Conservation (phyloP, 2,888 invertebrate species). For the Drosophila leonis region DNA sequence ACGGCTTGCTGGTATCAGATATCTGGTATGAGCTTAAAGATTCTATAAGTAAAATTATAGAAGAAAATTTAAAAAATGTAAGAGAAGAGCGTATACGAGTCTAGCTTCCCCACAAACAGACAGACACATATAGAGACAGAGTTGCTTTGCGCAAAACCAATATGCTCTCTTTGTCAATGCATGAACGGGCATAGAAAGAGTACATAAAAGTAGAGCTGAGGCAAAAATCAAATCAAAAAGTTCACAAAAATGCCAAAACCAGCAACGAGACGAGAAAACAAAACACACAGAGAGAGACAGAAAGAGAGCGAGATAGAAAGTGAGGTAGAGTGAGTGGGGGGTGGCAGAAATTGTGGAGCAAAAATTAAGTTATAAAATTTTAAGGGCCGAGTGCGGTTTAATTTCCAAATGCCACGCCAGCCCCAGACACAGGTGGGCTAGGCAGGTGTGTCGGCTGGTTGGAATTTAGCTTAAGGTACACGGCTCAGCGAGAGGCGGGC, state of each 20-base stretch:
- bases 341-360: slow-evolving; percentile 47
- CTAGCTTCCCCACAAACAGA: too few species aligned
- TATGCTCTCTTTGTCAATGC: background rate
- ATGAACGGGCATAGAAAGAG: slow-evolving; percentile 22
- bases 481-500: too few species aligned
- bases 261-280: slow-evolving; percentile 21
- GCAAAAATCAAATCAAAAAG: slow-evolving; percentile 78
- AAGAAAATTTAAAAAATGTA: too few species aligned
- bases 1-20: too few species aligned
- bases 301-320: background rate
- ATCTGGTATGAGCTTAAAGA: too few species aligned
- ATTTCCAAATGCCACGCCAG: slow-evolving; percentile 77
- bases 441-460: slow-evolving; percentile 46
- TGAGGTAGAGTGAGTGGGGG: background rate
- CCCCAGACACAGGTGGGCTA: slow-evolving; percentile 62
- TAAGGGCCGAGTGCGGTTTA: slow-evolving; percentile 77
- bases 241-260: slow-evolving; percentile 77
- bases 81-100: too few species aligned
- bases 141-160: background rate
- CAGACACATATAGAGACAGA: too few species aligned
- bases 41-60: too few species aligned
- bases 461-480: slow-evolving; percentile 30
- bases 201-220: slow-evolving; percentile 34
- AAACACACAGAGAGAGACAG: background rate
- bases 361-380: slow-evolving; percentile 80